Conservation (phyloP, 2,888 invertebrate species). For the Tenthredo livida region DNA sequence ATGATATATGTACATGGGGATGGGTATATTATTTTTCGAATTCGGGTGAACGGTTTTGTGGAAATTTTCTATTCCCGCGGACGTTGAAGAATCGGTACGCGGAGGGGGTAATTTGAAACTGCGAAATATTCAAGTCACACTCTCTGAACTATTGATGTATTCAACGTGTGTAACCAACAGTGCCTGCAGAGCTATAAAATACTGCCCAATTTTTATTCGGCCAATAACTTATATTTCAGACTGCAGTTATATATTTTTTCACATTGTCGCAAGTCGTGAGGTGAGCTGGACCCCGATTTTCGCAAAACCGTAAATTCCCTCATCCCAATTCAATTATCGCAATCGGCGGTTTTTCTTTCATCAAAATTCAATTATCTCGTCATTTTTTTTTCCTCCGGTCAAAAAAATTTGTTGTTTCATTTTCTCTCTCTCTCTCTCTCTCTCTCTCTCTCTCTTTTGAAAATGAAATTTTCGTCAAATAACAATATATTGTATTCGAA, state of each 20-base stretch:
- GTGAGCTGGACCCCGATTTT: too few relatives aligned
- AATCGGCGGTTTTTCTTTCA: too few relatives aligned
- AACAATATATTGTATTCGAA: neutral
- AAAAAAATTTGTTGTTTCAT: too few relatives aligned
- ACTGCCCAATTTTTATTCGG: slow-evolving; percentile 71
- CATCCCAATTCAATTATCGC: too few relatives aligned
- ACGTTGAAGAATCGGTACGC: neutral
- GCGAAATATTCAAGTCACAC: slow-evolving; percentile 75
- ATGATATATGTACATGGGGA: too few relatives aligned
- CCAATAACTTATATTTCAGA: slow-evolving; percentile 16
- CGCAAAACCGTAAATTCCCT: too few relatives aligned
- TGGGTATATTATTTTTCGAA: neutral
- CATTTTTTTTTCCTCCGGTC: neutral
- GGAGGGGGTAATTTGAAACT: neutral
- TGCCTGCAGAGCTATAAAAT: slow-evolving; percentile 74
- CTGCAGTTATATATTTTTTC: neutral
- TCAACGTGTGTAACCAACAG: slow-evolving; percentile 77
- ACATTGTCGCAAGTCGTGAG: too few relatives aligned
- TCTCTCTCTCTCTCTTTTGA: too few relatives aligned
- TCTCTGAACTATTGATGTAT: slow-evolving; percentile 72
- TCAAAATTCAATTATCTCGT: neutral
- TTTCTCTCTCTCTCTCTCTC: too few relatives aligned
- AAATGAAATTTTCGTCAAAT: too few relatives aligned
- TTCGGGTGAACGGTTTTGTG: neutral
- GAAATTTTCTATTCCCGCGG: slow-evolving; percentile 12